Conservation (phyloP, 2,888 invertebrate species). For the Lissocephala sabroskyi region DNA sequence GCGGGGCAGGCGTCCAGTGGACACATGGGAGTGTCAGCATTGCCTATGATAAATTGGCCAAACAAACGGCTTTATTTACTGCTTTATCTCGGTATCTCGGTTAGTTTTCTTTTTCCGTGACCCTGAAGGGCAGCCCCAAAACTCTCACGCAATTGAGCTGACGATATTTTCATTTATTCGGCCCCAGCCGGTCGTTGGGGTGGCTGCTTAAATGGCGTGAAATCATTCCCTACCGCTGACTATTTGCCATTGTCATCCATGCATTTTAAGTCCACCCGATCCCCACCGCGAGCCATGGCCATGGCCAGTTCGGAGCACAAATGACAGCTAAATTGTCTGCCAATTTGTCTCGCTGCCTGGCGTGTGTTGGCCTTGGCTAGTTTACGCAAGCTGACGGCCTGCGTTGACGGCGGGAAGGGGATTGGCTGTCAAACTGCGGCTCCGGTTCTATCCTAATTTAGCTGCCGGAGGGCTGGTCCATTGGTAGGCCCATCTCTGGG, state of each 20-base stretch:
- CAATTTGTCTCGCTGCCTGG: slow-evolving; percentile 57
- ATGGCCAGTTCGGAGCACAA: slow-evolving; percentile 48
- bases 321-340: slow-evolving; percentile 64
- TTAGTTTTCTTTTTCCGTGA: not conserved
- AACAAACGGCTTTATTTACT: slow-evolving; percentile 17
- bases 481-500: slow-evolving; percentile 23
- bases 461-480: slow-evolving; percentile 9
- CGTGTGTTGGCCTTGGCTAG: slow-evolving; percentile 28
- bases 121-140: not conserved
- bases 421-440: slow-evolving; percentile 37
- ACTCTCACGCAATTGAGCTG: not conserved
- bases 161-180: not conserved
- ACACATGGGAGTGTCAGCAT: too few species aligned
- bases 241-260: slow-evolving; percentile 12
- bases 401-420: slow-evolving; percentile 22
- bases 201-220: not conserved
- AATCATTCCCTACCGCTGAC: slow-evolving; percentile 4
- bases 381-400: slow-evolving; percentile 43
- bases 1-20: too few species aligned
- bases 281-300: too few species aligned
- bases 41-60: slow-evolving; percentile 28
- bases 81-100: not conserved
- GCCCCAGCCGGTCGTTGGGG: not conserved
- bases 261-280: too few species aligned
- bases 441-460: slow-evolving; percentile 36